Conservation (phyloP, 1,140 invertebrate genomes). For the Monomorium pharaonis region DNA sequence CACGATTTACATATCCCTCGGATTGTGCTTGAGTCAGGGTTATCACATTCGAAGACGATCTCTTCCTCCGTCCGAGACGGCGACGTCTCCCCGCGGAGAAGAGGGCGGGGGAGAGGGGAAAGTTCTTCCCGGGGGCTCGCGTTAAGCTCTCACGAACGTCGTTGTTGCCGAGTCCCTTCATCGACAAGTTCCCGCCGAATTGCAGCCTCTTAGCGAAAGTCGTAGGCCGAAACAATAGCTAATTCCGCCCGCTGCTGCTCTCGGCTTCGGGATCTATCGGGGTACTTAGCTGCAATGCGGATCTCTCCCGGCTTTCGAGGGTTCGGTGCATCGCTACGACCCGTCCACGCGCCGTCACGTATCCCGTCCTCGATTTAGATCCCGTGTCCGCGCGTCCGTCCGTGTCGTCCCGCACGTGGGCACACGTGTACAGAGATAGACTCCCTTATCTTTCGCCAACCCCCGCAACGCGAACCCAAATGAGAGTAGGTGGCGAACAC, state of each 20-base stretch:
- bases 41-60: constrained; percentile 44
- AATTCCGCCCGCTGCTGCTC: constrained; percentile 56
- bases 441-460: constrained; percentile 60
- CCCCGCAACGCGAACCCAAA: neutral
- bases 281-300: constrained; percentile 71
- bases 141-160: constrained; percentile 6
- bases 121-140: neutral
- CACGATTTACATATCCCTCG: constrained; percentile 63
- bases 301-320: constrained; percentile 61
- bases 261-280: constrained; percentile 65
- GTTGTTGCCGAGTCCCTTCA: constrained; percentile 33
- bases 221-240: constrained; percentile 68
- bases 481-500: constrained; percentile 26
- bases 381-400: neutral
- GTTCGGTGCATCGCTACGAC: constrained; percentile 33
- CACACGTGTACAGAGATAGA: no score
- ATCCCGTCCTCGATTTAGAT: constrained; percentile 61
- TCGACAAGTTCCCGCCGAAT: constrained; percentile 61
- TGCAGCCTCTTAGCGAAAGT: constrained; percentile 63
- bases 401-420: constrained; percentile 5
- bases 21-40: constrained; percentile 61
- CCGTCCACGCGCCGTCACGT: constrained; percentile 35
- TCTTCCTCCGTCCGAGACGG: neutral
- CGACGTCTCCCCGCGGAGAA: neutral
- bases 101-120: no score